Base-by-base conservation (phyloP, 2,113 vertebrate genomes). In the Neotragus moschatus region DNA sequence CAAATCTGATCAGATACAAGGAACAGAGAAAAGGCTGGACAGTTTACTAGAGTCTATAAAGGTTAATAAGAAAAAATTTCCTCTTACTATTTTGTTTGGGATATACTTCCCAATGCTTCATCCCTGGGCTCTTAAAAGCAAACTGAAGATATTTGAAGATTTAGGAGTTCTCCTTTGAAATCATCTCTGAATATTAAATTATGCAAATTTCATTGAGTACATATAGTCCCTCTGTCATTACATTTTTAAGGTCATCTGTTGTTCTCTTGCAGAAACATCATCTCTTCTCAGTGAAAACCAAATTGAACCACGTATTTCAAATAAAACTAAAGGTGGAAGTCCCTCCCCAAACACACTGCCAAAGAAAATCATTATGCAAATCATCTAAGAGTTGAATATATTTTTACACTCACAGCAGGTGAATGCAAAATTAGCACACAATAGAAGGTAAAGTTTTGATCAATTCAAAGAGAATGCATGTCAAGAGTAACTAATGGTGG, bases 221-320 rank as follows among this genome's bases (percentile, higher is more conserved):
- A 80, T n/a, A 61, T 51, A 79, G 51, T 70, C 39, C 88, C 51
- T 90, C n/a, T 81, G 43, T 92, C 60, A 79, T 58, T 47, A 51
- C 61, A 92, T 51, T 90, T n/a, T 90, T 87, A 93, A 97, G 60
- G 87, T 87, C 91, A 87, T 33, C 19, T 82, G 30, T 58, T 86
- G 49, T 82, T 73, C 28, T 87, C n/a, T 94, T 87, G 60, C 87
- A 75, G 60, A 82, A 33, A 82, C 30, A 55, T 55, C 60, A 15
- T 73, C 73, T 85, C 81, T 80, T 89, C 21, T 55, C 39, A 90
- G 49, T 70, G 56, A 84, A 96, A 96, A 84, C 1, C 82, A 92
- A 84, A 66, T 1, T 49, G 28, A 94, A 77, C 53, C 56, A 92
- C 1, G 2, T 49, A 88, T 94, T 84, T 89, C 79, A 93, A 63